Evolutionary conservation across 2,888 invertebrate species (phyloP), one percentile per base, ranked within the genome.

Genomic region (Troides oblongomaculatus): DNA sequence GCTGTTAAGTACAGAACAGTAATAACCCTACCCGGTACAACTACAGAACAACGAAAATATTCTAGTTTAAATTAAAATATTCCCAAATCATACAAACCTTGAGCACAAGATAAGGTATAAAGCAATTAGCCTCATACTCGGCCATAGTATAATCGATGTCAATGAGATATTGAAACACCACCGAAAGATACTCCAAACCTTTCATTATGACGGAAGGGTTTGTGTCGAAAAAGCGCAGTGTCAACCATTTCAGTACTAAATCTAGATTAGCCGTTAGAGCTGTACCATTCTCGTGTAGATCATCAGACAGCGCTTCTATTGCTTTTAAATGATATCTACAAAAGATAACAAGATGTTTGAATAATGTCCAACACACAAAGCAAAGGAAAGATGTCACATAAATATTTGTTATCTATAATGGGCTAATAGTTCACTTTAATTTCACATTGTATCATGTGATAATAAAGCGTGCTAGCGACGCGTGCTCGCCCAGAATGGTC

Each of bases 201-300:
- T 98, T 98, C 77, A 99, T 94, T 72, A 99, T 94, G 56, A 99
- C 99, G 21, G 98, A 98, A 14, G 99, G 99, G 93, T 99, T 99
- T 36, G 99, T 99, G 90, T 99, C 99, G 82, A 99, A 99, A 92
- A 99, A 99, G 72, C 99, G 94, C 62, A 99, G 90, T 0, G 99
- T 99, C 77, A 99, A 87, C 99, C 99, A 99, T 85, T 99, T 99
- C 62, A 99, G 94, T 68, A 99, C 96, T 72, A 99, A 92, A 93
- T 99, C 99, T 72, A 99, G 93, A 92, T 99, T 99, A 25, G 96
- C 95, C 75, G 97, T 95, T 59, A 98, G 93, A 0, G 97, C 96
- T 77, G 95, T 94, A 58, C 95, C 94, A 78, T 97, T 96, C n/a
- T 94, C 94, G 5, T 95, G 93, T 65, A 98, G 87, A 86, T 98